Evolutionary conservation across 2,797 vertebrate genomes (phyloP).

Genomic region (Leptatherina wallacei): DNA sequence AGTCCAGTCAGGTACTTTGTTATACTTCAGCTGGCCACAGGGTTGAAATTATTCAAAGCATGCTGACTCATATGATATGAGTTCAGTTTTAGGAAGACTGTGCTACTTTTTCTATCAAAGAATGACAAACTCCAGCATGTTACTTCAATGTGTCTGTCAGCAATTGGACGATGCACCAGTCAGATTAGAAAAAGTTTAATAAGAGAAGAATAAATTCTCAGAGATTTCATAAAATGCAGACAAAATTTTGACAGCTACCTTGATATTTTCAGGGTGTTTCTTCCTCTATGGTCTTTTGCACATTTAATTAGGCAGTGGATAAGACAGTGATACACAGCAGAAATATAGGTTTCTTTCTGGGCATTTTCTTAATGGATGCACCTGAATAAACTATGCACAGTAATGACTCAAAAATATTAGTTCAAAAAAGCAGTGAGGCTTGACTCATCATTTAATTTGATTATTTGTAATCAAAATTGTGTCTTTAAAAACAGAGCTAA

Average conservation of each 20-base stretch:
- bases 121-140: conserved; percentile 28
- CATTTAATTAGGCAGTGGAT: neutral
- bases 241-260: conserved; percentile 11
- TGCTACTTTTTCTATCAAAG: conserved; percentile 18
- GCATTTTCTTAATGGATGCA: conserved; percentile 3
- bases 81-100: conserved; percentile 41
- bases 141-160: conserved; percentile 39
- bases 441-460: neutral
- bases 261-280: conserved; percentile 4
- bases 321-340: neutral
- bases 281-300: conserved; percentile 2
- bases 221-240: conserved; percentile 15
- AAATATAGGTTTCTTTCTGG: conserved; percentile 2
- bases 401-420: conserved; percentile 4
- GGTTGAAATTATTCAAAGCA: conserved; percentile 72
- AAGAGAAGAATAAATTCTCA: conserved; percentile 16
- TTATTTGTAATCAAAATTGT: conserved; percentile 5
- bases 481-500: neutral
- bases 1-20: conserved; percentile 55
- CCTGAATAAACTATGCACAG: conserved; percentile 19
- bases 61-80: conserved; percentile 66
- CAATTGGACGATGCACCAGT: conserved; percentile 20
- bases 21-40: conserved; percentile 55
- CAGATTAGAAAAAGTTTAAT: conserved; percentile 33
- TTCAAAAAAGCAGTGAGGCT: neutral